Percentiles rank a stretch among this genome's conserved stretches.
Evolutionary conservation across 1,140 invertebrate genomes (phyloP).

Genomic region (Zelostemma sp.): DNA sequence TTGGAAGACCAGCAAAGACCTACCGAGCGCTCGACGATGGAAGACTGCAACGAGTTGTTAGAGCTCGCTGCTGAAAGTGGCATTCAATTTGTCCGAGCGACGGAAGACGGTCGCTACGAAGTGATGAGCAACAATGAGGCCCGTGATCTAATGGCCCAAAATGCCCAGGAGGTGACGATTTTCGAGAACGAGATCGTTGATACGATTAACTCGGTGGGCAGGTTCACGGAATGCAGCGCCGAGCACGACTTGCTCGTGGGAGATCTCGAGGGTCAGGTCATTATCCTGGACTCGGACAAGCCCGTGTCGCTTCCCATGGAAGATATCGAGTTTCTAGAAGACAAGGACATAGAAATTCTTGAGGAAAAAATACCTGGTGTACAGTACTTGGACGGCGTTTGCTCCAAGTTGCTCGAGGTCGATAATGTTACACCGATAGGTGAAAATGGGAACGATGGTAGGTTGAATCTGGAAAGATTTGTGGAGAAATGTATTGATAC

Average conservation of each 20-base stretch:
- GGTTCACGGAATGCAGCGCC: slow-evolving; percentile 24
- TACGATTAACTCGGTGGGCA: slow-evolving; percentile 59
- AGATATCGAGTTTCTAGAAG: slow-evolving; percentile 59
- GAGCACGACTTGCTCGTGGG: slow-evolving; percentile 36
- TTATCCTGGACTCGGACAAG: slow-evolving; percentile 59
- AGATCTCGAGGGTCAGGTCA: slow-evolving; percentile 56
- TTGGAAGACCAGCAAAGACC: slow-evolving; percentile 29
- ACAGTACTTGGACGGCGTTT: slow-evolving; percentile 52
- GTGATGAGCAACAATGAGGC: slow-evolving; percentile 68
- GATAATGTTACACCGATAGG: background rate
- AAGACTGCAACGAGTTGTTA: slow-evolving; percentile 64
- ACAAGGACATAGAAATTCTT: slow-evolving; percentile 60
- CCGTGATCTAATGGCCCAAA: slow-evolving; percentile 66
- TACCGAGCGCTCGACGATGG: slow-evolving; percentile 33
- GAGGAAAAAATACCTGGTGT: too few relatives aligned
- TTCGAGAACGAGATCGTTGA: slow-evolving; percentile 62
- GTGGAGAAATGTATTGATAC: too few relatives aligned
- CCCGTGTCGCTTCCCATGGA: slow-evolving; percentile 41
- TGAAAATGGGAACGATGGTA: background rate
- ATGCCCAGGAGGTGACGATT: slow-evolving; percentile 65
- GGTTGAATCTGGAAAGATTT: background rate
- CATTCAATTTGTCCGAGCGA: slow-evolving; percentile 69
- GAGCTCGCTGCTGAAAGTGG: slow-evolving; percentile 67
- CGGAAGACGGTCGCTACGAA: slow-evolving; percentile 68
- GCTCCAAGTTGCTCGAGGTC: slow-evolving; percentile 45